These are phyloP conservation scores for Embiotoca jacksoni DNA, from an alignment of 2,113 vertebrate genomes.

Conservation along the genomic window DNA sequence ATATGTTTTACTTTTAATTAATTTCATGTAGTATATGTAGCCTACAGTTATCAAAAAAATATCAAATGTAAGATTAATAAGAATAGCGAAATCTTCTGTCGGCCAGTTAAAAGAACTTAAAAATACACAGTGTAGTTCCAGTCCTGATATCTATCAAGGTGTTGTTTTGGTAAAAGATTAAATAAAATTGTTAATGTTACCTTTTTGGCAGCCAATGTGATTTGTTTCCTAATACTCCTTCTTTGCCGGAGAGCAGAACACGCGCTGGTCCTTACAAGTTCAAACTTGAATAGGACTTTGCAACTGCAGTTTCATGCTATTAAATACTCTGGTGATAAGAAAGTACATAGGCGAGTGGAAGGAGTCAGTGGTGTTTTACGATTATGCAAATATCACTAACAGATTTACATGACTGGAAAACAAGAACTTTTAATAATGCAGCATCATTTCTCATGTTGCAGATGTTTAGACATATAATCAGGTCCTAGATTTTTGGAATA, in stretches of 20 bases:
- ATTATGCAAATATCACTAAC: not conserved
- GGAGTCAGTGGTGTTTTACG: not conserved
- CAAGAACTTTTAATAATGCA: too few relatives aligned
- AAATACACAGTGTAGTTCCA: not conserved
- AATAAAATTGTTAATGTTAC: conserved; percentile 10
- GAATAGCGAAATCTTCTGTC: too few relatives aligned
- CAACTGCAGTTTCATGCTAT: not conserved
- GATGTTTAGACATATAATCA: not conserved
- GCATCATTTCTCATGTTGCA: not conserved
- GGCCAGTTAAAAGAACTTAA: not conserved
- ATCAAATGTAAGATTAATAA: too few relatives aligned
- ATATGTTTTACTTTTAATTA: too few relatives aligned
- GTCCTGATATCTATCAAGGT: not conserved
- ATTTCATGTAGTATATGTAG: too few relatives aligned
- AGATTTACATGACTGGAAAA: not conserved
- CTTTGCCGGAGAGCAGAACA: not conserved
- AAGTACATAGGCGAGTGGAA: conserved; percentile 20
- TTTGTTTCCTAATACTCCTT: not conserved
- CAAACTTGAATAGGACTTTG: conserved; percentile 18
- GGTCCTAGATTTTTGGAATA: too few relatives aligned
- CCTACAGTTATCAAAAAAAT: not conserved
- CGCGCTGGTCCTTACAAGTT: not conserved
- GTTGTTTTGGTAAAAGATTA: not conserved
- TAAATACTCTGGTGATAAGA: conserved; percentile 18
- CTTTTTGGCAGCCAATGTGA: not conserved